These are phyloP conservation scores for Rhabdornis inornatus DNA, from an alignment of 2,113 vertebrate species.

Conservation along the genomic window DNA sequence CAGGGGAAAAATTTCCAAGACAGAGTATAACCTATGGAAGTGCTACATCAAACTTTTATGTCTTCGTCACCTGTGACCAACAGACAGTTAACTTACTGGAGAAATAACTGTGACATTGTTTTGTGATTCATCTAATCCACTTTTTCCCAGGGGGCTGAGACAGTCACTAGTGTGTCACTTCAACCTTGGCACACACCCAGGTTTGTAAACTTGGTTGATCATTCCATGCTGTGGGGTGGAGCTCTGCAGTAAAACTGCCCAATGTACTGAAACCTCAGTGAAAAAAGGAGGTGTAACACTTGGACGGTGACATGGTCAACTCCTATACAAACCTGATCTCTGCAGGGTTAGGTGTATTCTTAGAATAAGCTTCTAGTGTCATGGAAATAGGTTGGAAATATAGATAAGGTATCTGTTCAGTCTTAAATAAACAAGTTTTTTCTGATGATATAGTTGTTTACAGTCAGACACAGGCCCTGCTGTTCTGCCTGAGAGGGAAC, in stretches of 20 bases:
- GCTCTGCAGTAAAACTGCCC: neutral
- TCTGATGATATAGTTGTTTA: neutral
- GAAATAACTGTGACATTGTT: slow-evolving; percentile 3
- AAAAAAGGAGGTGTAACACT: neutral
- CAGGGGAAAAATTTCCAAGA: neutral
- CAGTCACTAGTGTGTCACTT: neutral
- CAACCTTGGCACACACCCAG: neutral
- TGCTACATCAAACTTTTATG: neutral
- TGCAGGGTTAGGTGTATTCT: neutral
- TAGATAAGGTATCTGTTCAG: neutral
- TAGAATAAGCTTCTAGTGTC: neutral
- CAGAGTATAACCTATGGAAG: neutral
- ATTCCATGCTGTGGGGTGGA: neutral
- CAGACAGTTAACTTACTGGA: neutral
- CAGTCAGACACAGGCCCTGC: neutral
- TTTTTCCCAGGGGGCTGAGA: neutral
- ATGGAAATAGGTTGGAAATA: neutral
- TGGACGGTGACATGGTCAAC: neutral
- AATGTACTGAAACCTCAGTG: neutral
- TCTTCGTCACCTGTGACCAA: neutral
- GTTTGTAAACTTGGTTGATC: neutral
- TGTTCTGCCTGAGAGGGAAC: neutral
- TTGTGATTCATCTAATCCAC: slow-evolving; percentile 4
- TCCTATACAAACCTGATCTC: neutral
- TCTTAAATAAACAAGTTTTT: neutral